Conservation (phyloP, 2,113 vertebrate species). For the Amblyopsis rosae region DNA sequence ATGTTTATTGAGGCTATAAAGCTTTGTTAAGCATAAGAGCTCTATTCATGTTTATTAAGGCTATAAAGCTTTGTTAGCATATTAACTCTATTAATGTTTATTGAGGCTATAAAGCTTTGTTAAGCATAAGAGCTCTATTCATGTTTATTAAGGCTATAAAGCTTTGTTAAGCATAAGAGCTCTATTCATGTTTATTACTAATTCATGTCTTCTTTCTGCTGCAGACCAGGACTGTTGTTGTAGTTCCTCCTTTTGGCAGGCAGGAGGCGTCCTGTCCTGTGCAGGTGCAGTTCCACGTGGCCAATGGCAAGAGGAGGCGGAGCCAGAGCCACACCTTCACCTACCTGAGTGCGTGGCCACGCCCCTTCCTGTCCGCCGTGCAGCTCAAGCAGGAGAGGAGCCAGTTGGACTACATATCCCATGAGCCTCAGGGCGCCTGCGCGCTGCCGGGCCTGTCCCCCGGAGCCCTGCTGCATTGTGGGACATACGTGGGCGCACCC, state of each 20-base stretch:
- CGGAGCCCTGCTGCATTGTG: constrained; percentile 66
- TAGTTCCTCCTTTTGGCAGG: constrained; percentile 89
- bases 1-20: no score
- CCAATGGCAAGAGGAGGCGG: constrained; percentile 92
- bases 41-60: no score
- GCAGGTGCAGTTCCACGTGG: constrained; percentile 94
- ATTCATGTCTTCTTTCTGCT: constrained; percentile 18
- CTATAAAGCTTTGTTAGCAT: no score
- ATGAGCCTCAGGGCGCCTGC: constrained; percentile 37
- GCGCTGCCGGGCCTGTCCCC: constrained; percentile 52
- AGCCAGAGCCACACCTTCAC: constrained; percentile 89
- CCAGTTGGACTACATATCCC: constrained; percentile 75
- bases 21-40: no score
- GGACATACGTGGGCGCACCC: background rate
- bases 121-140: no score
- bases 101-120: no score
- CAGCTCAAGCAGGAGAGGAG: constrained; percentile 85
- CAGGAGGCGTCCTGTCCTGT: constrained; percentile 78
- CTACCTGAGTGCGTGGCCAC: constrained; percentile 63
- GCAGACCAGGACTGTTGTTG: constrained; percentile 86
- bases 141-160: no score
- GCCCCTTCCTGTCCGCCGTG: constrained; percentile 54
- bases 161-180: no score
- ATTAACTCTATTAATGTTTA: no score
- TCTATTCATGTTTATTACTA: no score